Evolutionary conservation across 2,888 invertebrate species (phyloP), one percentile per base, ranked within the genome.

Genomic region (Tetragonula carbonaria): DNA sequence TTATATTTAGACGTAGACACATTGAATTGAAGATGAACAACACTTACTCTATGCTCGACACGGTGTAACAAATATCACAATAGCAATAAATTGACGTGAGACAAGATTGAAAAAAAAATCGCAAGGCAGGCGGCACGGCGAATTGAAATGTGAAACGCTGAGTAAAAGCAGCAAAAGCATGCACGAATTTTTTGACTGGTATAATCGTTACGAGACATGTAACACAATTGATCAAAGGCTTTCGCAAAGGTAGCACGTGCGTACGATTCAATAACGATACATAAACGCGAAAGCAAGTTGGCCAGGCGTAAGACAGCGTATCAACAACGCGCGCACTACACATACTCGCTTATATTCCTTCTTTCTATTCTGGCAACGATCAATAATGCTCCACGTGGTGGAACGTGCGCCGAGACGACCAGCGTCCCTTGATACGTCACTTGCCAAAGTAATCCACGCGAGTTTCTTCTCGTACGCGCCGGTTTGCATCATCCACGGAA

Each of bases 301-400:
- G 50, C 50, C 23, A 62, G 21, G 21, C 51, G n/a, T 74, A 16
- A 28, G 18, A 13, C 51, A 21, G 74, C 13, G 80, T 87, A 82
- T 88, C 87, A 89, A 81, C 78, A 50, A 51, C 67, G 38, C 77
- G 74, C 45, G 45, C 33, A 0, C 33, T 45, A 66, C 45, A 53
- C 57, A 33, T 57, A 76, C 66, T 73, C 84, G 66, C 23, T 74
- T 45, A 45, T 45, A 76, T 68, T 75, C 67, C 72, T 68, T 67
- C 80, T 76, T 88, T 84, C 78, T 85, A 78, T 89, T 90, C 84
- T 89, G 89, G 90, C 87, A 88, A 82, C 89, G 90, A 88, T 89
- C 89, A 84, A 90, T 89, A 89, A 88, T 76, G 85, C 82, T 81
- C 82, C 89, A 89, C 89, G 84, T 88, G 74, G 74, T 73, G 67